Percentiles rank a stretch among this genome's conserved stretches.
These are phyloP conservation scores for Chymomyza procnemis DNA, from an alignment of 2,888 invertebrate genomes.

Conservation along the genomic window DNA sequence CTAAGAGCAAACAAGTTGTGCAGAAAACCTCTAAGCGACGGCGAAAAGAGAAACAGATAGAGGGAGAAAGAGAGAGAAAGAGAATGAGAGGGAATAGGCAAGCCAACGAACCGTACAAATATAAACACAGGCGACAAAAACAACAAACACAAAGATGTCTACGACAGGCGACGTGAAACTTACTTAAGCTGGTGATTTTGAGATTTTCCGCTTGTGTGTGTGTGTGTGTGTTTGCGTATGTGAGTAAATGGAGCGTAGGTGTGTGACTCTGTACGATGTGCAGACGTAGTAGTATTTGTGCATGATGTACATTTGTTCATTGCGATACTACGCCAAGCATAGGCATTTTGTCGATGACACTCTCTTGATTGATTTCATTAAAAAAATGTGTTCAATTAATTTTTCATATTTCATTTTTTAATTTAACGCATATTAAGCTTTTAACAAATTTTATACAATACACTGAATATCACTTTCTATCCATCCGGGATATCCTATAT, in stretches of 20 bases:
- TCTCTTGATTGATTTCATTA: no score
- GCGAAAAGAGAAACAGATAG: background rate
- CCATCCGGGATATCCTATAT: no score
- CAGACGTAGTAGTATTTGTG: no score
- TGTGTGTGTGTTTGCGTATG: background rate
- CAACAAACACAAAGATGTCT: background rate
- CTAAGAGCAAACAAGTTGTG: constrained; percentile 58
- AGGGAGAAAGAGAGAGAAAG: constrained; percentile 1
- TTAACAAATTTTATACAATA: no score
- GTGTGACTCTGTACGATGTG: background rate
- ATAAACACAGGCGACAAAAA: constrained; percentile 53
- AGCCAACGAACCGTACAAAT: constrained; percentile 66
- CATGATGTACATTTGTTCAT: no score
- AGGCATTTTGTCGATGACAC: no score
- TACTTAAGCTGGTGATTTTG: constrained; percentile 68
- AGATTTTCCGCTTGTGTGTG: constrained; percentile 49
- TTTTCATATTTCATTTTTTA: no score
- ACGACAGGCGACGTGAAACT: constrained; percentile 28
- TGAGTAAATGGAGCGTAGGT: background rate
- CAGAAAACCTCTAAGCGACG: background rate
- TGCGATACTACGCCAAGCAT: no score
- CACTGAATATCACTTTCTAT: no score
- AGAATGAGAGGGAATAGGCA: background rate
- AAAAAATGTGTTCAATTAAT: no score
- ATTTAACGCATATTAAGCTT: no score